phyloP scores from a whole-genome alignment of 2,113 vertebrate species.

The Hirundichthys speculiger region DNA sequence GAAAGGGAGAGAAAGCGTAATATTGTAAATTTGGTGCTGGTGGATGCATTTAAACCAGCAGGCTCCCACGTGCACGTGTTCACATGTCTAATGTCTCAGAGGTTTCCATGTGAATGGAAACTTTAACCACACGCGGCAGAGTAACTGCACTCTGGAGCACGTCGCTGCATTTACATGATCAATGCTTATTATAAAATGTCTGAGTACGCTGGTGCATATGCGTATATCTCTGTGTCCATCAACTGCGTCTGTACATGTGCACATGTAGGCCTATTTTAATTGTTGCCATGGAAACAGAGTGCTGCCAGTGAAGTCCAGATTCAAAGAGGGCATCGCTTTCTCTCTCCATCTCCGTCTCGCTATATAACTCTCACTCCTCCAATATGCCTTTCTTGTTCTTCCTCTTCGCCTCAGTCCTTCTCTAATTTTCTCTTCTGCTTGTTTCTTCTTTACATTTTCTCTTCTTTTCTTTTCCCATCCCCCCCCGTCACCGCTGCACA shows the following conservation, averaged over 20 bases:
- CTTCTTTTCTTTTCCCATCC: not conserved
- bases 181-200: constrained; percentile 33
- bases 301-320: constrained; percentile 80
- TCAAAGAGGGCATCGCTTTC: constrained; percentile 73
- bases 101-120: constrained; percentile 36
- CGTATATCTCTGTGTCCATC: constrained; percentile 74
- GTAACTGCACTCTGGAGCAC: not conserved
- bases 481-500: constrained; percentile 1
- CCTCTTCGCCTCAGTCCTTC: constrained; percentile 6
- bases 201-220: constrained; percentile 21
- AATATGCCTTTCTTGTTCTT: constrained; percentile 4
- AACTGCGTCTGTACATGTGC: constrained; percentile 55
- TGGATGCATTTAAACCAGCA: not conserved
- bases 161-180: constrained; percentile 50
- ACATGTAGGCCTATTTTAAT: constrained; percentile 81
- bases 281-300: constrained; percentile 87
- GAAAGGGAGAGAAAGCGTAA: not conserved
- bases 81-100: constrained; percentile 11
- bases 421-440: constrained; percentile 9
- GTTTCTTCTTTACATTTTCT: constrained; percentile 35
- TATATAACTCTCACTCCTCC: not conserved
- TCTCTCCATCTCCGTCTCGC: constrained; percentile 31
- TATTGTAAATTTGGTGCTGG: not conserved
- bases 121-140: constrained; percentile 23
- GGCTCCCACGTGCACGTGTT: constrained; percentile 19